Base-by-base conservation (phyloP, 53 echinoderm and acorn worm genomes). In the Patiria pectinifera region DNA sequence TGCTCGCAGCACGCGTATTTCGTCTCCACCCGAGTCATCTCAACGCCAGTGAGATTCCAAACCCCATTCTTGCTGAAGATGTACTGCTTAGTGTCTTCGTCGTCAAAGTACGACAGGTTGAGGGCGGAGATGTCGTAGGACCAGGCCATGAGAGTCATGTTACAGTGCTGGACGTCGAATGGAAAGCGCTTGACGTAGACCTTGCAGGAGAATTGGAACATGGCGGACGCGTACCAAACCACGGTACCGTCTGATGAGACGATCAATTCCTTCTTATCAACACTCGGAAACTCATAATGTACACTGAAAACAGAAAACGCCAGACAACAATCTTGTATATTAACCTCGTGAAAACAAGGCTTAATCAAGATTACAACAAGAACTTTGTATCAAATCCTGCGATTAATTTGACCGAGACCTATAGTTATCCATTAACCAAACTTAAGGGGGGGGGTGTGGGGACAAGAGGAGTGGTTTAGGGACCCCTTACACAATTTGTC, bases 101-200 rank as follows among this genome's bases (percentile, higher is more conserved):
- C 91, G 25, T 85, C 66, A 6, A 80, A 74, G 15, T 45, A 74
- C 6, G 11, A 16, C 58, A 95, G 80, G 49, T 85, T 59, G 8
- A 95, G 48, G 63, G 49, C 46, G 48, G 90, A 90, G 12, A 15
- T 85, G 63, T 88, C 91, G 75, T 91, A 78, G 21, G 81, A 48
- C 95, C 95, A 96, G 3, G 92, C 84, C 21, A 82, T 91, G 53
- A 95, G 86, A 1, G 84, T 92, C 45, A 95, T 35, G 26, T 79
- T 89, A 60, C 96, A 96, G 8, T 35, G 23, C 84, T 96, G 96
- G 14, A 43, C 80, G 79, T 96, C 96, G 66, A 96, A 96, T 3
- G 96, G 96, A 72, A 96, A 96, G 71, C 91, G 69, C 0, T 62
- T 45, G 22, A 95, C 95, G 60, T 92, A 16, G 76, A 96, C 92